Conservation (phyloP, 2,797 vertebrate genomes). For the Gymnothorax javanicus region DNA sequence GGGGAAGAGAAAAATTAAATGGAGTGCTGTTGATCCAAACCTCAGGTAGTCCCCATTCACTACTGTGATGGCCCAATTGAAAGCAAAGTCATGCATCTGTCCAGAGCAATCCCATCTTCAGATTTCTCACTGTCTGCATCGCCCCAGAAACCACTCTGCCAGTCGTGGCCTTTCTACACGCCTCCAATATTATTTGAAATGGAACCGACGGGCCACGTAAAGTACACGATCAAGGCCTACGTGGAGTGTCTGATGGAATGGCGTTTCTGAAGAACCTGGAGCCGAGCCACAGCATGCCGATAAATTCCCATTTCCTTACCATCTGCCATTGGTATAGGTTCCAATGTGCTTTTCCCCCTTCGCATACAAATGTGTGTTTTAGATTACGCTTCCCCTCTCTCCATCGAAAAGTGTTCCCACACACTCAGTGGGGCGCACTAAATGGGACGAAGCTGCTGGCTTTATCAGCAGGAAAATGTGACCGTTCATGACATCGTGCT, state of each 20-base stretch:
- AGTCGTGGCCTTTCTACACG: background rate
- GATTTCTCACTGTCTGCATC: background rate
- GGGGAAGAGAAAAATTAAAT: background rate
- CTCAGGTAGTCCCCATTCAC: background rate
- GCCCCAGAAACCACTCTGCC: background rate
- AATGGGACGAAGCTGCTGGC: constrained; percentile 61
- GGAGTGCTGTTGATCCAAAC: background rate
- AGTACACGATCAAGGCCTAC: constrained; percentile 45
- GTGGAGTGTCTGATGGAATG: constrained; percentile 36
- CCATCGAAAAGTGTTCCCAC: constrained; percentile 37
- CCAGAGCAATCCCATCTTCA: background rate
- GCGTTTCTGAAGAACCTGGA: constrained; percentile 44
- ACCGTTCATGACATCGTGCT: constrained; percentile 20
- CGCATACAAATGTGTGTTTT: constrained; percentile 39
- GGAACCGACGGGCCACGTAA: constrained; percentile 48
- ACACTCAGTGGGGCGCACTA: constrained; percentile 33
- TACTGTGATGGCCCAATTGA: constrained; percentile 51
- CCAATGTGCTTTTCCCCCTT: constrained; percentile 31
- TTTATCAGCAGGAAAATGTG: constrained; percentile 56
- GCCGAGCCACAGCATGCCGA: constrained; percentile 41
- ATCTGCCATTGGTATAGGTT: constrained; percentile 63
- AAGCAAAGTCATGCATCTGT: constrained; percentile 54
- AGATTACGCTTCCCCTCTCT: constrained; percentile 50
- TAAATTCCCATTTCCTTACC: constrained; percentile 61
- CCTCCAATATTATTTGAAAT: constrained; percentile 54